Evolutionary conservation across 2,888 invertebrate species (phyloP).

Genomic region (Congeria kusceri): DNA sequence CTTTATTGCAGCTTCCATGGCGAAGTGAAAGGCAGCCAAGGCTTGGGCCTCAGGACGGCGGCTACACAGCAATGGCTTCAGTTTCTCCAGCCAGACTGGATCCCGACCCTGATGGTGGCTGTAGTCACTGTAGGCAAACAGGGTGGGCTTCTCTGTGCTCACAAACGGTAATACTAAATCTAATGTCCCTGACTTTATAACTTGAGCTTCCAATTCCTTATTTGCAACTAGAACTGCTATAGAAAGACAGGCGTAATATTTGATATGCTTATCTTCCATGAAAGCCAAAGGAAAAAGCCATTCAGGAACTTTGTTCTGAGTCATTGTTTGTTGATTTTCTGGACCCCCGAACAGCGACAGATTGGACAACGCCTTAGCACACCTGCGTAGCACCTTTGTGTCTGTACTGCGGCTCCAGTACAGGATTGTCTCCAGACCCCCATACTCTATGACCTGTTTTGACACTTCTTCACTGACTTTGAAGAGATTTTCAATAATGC

Average conservation of each 20-base stretch:
- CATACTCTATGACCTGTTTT: slow-evolving; percentile 95
- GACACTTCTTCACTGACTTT: slow-evolving; percentile 98
- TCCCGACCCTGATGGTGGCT: slow-evolving; percentile 98
- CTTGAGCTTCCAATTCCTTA: slow-evolving; percentile 98
- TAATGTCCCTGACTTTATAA: slow-evolving; percentile 97
- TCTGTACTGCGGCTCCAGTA: slow-evolving; percentile 97
- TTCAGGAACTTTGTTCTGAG: slow-evolving; percentile 90
- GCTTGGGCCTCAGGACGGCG: slow-evolving; percentile 98
- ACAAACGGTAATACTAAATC: slow-evolving; percentile 99
- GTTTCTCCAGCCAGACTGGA: slow-evolving; percentile 95
- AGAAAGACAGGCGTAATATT: slow-evolving; percentile 98
- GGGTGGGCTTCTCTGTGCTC: slow-evolving; percentile 95
- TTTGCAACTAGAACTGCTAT: slow-evolving; percentile 98
- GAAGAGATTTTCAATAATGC: slow-evolving; percentile 89
- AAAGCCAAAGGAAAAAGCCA: slow-evolving; percentile 99
- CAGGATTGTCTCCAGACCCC: slow-evolving; percentile 96
- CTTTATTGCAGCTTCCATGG: slow-evolving; percentile 99
- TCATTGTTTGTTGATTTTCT: slow-evolving; percentile 99
- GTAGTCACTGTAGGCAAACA: slow-evolving; percentile 91
- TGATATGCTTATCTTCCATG: slow-evolving; percentile 93
- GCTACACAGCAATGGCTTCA: slow-evolving; percentile 97
- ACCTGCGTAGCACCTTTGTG: slow-evolving; percentile 95
- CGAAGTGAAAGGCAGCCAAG: slow-evolving; percentile 98
- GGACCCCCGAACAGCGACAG: slow-evolving; percentile 98
- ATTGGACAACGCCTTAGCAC: slow-evolving; percentile 98